These are phyloP conservation scores for Chlorops oryzae DNA, from an alignment of 1,140 invertebrate species.

Conservation along the genomic window DNA sequence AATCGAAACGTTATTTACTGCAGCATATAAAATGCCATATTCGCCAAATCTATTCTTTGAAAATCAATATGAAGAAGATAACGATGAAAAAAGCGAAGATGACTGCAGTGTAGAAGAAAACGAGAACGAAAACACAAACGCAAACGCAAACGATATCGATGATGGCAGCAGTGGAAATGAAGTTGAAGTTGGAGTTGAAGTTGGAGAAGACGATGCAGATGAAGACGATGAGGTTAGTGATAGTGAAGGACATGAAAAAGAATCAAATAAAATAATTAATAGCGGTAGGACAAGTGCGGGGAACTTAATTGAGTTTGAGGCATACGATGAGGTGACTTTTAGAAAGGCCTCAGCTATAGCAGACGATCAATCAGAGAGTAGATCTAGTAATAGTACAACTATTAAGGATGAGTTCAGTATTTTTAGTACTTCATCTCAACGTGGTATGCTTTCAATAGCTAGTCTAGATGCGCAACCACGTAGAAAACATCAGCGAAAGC, in stretches of 20 bases:
- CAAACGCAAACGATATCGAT: neutral
- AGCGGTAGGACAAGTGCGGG: too few relatives aligned
- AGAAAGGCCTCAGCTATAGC: too few relatives aligned
- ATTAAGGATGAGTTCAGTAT: too few relatives aligned
- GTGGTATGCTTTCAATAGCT: conserved; percentile 35
- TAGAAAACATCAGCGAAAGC: conserved; percentile 39
- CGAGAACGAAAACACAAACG: conserved; percentile 6
- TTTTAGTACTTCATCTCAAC: too few relatives aligned
- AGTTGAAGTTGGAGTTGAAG: conserved; percentile 17
- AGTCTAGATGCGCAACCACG: conserved; percentile 41
- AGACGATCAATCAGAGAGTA: too few relatives aligned
- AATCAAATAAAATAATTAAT: too few relatives aligned
- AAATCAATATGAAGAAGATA: conserved; percentile 12
- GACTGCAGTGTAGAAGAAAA: conserved; percentile 19
- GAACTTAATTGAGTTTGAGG: too few relatives aligned
- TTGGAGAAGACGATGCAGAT: conserved; percentile 7
- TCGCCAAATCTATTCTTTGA: conserved; percentile 33
- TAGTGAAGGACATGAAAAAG: too few relatives aligned
- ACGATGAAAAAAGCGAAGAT: conserved; percentile 20
- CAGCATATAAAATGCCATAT: conserved; percentile 37
- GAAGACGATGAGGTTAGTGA: too few relatives aligned
- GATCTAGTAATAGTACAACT: too few relatives aligned
- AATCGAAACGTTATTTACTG: conserved; percentile 35
- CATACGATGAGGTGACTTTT: too few relatives aligned
- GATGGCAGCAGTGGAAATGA: conserved; percentile 13